Conservation (phyloP, 1,140 invertebrate species). For the Stratiolaelaps scimitus region DNA sequence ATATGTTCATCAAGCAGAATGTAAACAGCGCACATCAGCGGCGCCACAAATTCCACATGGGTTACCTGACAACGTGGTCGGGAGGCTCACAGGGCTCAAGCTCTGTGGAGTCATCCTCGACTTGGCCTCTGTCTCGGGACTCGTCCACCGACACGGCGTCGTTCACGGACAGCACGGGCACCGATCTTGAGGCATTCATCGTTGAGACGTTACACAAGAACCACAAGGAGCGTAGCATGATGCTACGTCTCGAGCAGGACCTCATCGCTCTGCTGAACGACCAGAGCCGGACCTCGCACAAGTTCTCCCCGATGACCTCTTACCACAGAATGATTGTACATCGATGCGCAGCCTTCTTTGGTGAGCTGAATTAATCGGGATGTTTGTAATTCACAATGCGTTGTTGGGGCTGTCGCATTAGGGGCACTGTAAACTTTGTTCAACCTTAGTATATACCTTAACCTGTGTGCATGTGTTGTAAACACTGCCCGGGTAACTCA, state of each 20-base stretch:
- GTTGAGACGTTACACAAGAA: constrained; percentile 79
- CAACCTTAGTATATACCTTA: too few relatives aligned
- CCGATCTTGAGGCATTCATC: constrained; percentile 72
- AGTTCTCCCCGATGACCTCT: constrained; percentile 78
- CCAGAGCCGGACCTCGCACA: constrained; percentile 61
- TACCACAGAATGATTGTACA: constrained; percentile 91
- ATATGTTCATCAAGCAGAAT: background rate
- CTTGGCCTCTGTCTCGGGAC: constrained; percentile 20
- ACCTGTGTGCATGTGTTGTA: too few relatives aligned
- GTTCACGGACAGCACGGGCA: constrained; percentile 46
- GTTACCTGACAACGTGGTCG: constrained; percentile 19
- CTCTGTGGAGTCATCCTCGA: constrained; percentile 23
- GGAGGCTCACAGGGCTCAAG: constrained; percentile 24
- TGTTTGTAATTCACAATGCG: too few relatives aligned
- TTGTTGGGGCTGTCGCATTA: too few relatives aligned
- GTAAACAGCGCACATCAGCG: constrained; percentile 26
- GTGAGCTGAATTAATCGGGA: constrained; percentile 39
- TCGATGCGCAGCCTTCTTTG: constrained; percentile 78
- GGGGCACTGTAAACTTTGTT: too few relatives aligned
- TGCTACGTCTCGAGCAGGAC: constrained; percentile 76
- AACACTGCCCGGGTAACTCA: too few relatives aligned
- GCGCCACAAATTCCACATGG: constrained; percentile 27
- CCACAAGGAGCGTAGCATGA: constrained; percentile 64
- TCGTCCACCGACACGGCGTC: constrained; percentile 25
- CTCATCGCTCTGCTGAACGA: constrained; percentile 68